Base-by-base conservation (phyloP, 2,113 vertebrate genomes). In the Bungarus multicinctus region DNA sequence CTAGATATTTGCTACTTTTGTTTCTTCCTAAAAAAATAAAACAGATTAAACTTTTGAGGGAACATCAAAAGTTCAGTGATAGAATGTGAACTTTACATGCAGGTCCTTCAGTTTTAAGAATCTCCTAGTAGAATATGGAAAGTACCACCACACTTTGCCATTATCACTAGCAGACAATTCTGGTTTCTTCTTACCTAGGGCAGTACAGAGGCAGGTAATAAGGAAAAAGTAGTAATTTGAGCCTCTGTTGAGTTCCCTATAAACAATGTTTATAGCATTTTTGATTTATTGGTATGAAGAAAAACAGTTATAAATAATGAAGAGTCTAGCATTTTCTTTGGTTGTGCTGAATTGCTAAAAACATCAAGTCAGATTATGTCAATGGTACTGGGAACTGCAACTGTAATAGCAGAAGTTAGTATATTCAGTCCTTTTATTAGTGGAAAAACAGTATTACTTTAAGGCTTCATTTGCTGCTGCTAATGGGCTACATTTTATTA, bases 281-380 rank as follows among this genome's bases (percentile, higher is more conserved):
- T 94, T 93, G 91, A 93, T 92, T 97, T 97, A 97, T 96, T 92
- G 91, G 94, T 88, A 93, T 45, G 93, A 94, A 88, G 27, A 93
- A 96, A 95, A 95, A 54, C 43, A 97, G 95, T 96, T 96, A 97
- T 97, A 98, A 97, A 98, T 97, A 97, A 97, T 97, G 94, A 97
- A 97, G 96, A 96, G 81, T 89, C 95, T 96, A 97, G 97, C 96
- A 95, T 95, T 97, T 98, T 94, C 92, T 94, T 96, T 97, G 96
- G 97, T 97, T 93, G 95, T 96, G 92, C 93, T 96, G 94, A 96
- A 96, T 91, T 94, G 95, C 97, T 97, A 89, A 94, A 96, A 97
- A 97, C 96, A 93, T 64, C 43, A 50, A 96, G 94, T 96, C 93
- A 93, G 93, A 97, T 96, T 94, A 96, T 97, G 94, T 95, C 94